Evolutionary conservation across 2,113 vertebrate genomes (phyloP).

Genomic region (Pholis gunnellus): DNA sequence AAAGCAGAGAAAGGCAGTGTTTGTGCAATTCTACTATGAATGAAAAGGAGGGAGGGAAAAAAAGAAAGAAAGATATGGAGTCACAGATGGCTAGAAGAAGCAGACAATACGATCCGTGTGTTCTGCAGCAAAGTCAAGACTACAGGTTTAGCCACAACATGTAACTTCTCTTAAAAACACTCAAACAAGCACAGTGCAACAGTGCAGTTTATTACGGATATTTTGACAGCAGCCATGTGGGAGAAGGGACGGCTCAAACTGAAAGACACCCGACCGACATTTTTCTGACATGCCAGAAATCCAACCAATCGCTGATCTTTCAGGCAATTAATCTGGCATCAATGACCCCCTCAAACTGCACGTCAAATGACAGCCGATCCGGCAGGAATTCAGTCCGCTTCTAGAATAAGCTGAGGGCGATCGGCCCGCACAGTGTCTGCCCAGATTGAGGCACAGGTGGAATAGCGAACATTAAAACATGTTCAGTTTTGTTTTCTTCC

Average conservation of each 20-base stretch:
- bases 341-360: background rate
- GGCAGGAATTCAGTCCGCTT: background rate
- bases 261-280: background rate
- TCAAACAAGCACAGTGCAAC: background rate
- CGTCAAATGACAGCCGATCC: background rate
- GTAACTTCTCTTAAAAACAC: too few species aligned
- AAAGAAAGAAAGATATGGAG: background rate
- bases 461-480: constrained; percentile 52
- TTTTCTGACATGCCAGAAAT: background rate
- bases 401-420: background rate
- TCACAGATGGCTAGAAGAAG: background rate
- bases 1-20: background rate
- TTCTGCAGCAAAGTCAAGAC: background rate
- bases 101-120: background rate
- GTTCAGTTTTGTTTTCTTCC: constrained; percentile 66
- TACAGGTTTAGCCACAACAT: background rate
- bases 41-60: background rate
- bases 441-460: background rate
- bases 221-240: background rate
- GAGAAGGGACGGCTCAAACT: background rate
- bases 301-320: background rate
- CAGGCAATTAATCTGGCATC: background rate
- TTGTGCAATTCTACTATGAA: background rate
- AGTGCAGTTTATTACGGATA: background rate
- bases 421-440: background rate